Conservation (phyloP, 2,888 invertebrate species). For the Rhodophaea formosa region DNA sequence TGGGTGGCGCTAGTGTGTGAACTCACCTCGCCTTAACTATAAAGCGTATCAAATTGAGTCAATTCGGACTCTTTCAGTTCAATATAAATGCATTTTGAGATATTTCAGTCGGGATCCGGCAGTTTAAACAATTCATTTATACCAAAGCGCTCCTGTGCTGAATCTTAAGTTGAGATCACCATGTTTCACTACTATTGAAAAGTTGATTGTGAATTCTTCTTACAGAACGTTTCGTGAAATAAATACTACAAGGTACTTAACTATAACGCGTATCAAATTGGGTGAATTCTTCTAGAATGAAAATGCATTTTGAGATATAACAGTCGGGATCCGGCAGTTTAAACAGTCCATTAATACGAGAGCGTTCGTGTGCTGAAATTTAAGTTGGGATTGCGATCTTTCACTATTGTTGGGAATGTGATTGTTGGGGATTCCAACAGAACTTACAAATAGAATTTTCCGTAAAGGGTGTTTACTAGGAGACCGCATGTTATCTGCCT, state of each 20-base stretch:
- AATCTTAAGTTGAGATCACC: conserved; percentile 1
- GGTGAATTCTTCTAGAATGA: neutral
- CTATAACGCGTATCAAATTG: too few relatives aligned
- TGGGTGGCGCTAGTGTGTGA: too few relatives aligned
- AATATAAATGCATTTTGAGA: conserved; percentile 3
- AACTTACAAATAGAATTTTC: too few relatives aligned
- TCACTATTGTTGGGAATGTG: neutral
- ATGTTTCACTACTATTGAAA: neutral
- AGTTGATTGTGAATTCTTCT: too few relatives aligned
- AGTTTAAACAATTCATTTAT: conserved; percentile 11
- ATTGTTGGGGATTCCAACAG: neutral
- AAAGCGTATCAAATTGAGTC: too few relatives aligned
- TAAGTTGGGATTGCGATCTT: conserved; percentile 3
- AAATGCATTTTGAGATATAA: conserved; percentile 8
- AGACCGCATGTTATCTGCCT: too few relatives aligned
- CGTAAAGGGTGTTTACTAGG: too few relatives aligned
- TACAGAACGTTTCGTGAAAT: too few relatives aligned
- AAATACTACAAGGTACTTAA: too few relatives aligned
- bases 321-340: neutral
- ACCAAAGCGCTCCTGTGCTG: neutral
- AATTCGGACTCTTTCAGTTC: neutral
- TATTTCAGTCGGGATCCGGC: neutral
- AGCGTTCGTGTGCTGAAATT: conserved; percentile 5
- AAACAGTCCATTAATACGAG: conserved; percentile 9
- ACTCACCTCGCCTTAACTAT: too few relatives aligned